Evolutionary conservation across 1,140 invertebrate genomes (phyloP).

Genomic region (Drosophila sp.): DNA sequence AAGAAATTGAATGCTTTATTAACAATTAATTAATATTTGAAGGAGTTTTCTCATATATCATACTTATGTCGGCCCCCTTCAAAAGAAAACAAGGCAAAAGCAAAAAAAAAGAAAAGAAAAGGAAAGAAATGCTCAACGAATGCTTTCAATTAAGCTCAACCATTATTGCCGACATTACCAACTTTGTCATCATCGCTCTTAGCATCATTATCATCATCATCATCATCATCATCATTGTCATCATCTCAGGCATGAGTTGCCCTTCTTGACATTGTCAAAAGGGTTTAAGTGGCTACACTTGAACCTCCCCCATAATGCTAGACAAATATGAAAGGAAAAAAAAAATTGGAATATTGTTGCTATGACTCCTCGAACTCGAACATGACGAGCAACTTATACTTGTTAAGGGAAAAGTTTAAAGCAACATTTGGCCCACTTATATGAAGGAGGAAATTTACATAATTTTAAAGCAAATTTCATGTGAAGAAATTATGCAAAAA

Average conservation of each 20-base stretch:
- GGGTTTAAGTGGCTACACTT: slow-evolving; percentile 78
- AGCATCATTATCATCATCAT: slow-evolving; percentile 45
- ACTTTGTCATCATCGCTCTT: slow-evolving; percentile 50
- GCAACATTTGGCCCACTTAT: slow-evolving; percentile 37
- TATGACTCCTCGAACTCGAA: slow-evolving; percentile 7
- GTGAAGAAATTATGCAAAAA: neutral
- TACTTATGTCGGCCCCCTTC: neutral
- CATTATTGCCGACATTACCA: slow-evolving; percentile 59
- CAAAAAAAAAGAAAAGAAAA: neutral
- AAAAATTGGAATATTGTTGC: slow-evolving; percentile 10
- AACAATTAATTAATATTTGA: slow-evolving; percentile 10
- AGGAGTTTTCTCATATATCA: slow-evolving; percentile 1
- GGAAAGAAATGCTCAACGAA: slow-evolving; percentile 28
- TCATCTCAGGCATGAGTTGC: slow-evolving; percentile 68
- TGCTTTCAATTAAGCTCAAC: slow-evolving; percentile 66
- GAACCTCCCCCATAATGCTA: slow-evolving; percentile 58
- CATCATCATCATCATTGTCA: slow-evolving; percentile 34
- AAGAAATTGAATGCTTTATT: slow-evolving; percentile 1
- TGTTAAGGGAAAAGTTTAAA: slow-evolving; percentile 56
- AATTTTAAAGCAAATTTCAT: neutral
- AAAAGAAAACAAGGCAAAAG: neutral
- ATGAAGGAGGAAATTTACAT: slow-evolving; percentile 36
- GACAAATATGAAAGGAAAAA: slow-evolving; percentile 57
- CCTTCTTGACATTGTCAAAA: slow-evolving; percentile 75
- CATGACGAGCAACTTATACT: slow-evolving; percentile 60